Evolutionary conservation across 2,113 vertebrate species (phyloP).

Genomic region (Urocynchramus pylzowi): DNA sequence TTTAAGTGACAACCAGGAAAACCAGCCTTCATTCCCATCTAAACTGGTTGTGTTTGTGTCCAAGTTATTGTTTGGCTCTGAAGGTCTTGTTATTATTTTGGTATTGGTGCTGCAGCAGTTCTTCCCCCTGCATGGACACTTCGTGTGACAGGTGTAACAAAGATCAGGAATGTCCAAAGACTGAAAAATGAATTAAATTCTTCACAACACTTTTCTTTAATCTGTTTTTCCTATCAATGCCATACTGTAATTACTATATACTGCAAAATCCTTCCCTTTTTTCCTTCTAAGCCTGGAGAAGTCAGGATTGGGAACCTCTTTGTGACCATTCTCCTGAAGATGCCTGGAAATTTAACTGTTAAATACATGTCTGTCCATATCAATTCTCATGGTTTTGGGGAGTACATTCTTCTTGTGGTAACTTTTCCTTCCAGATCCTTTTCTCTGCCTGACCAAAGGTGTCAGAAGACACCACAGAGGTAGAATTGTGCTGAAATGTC

Average conservation of each 20-base stretch:
- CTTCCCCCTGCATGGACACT: rapidly evolving
- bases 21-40: neutral
- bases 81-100: neutral
- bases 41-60: neutral
- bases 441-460: neutral
- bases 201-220: neutral
- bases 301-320: neutral
- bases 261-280: neutral
- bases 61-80: neutral
- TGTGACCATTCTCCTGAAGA: neutral
- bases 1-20: neutral
- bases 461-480: neutral
- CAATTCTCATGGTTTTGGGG: neutral
- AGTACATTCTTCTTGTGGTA: neutral
- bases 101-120: neutral
- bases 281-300: neutral
- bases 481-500: neutral
- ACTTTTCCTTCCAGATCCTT: neutral
- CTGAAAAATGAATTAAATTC: neutral
- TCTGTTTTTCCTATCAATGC: neutral
- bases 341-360: neutral
- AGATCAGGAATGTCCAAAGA: neutral
- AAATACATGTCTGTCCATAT: neutral
- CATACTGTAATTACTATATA: neutral
- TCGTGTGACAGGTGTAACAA: rapidly evolving